Base-by-base conservation (phyloP, 2,888 invertebrate species). In the Microctonus brassicae region DNA sequence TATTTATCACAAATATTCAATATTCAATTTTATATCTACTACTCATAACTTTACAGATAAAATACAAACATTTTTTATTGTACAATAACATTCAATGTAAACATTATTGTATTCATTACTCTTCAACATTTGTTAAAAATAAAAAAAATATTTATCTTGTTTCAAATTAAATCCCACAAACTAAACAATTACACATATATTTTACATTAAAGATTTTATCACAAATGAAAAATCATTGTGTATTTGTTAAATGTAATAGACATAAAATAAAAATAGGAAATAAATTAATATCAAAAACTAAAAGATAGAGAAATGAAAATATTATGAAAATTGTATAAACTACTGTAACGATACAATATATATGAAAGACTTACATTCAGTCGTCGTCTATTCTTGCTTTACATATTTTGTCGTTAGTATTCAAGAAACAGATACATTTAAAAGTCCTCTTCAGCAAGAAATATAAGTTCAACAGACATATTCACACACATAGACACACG, bases 381-480 rank as follows among this genome's bases (percentile, higher is more conserved):
- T 47, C 47, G 47, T 47, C 47, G 17, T 17, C 17, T 47, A 4
- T 47, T 17, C 17, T 47, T 47, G 47, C 47, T 47, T 47, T 47
- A 17, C 47, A 47, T 47, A 47, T 47, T 47, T 47, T 17, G 17
- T 47, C 17, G 47, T 47, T 47, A 17, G 47, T 17, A 47, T 47
- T 47, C 47, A 47, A 47, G 47, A 17, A 47, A 47, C 47, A 47
- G 47, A 47, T 47, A 17, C 47, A 47, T 47, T 47, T 17, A 47
- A 47, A 17, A 47, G 17, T 47, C 17, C 17, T 47, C 47, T 7
- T 17, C 47, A 47, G 17, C 47, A 7, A 17, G 47, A n/a, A n/a
- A n/a, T n/a, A 17, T 47, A 47, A 47, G 47, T 47, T 47, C 47
- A 47, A 47, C 47, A 47, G 47, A 47, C 47, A n/a, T n/a, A 47